Percentiles rank a stretch among this genome's conserved stretches.
These are phyloP conservation scores for Dryobota labecula DNA, from an alignment of 2,888 invertebrate genomes.

Conservation along the genomic window DNA sequence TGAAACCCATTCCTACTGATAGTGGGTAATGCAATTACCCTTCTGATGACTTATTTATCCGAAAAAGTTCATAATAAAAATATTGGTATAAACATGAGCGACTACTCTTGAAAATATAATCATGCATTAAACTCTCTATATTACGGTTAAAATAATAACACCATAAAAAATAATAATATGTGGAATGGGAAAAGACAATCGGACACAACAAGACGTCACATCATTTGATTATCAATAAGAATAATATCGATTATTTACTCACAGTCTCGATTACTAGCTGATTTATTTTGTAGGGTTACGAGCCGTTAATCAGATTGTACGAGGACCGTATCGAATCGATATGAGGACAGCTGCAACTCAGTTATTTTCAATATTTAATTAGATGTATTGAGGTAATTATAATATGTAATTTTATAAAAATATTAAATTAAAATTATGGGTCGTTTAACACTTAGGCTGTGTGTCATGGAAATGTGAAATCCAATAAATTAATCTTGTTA, in stretches of 20 bases:
- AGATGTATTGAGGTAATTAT: constrained; percentile 46
- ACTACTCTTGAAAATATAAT: not conserved
- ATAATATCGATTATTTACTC: constrained; percentile 50
- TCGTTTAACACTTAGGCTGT: constrained; percentile 15
- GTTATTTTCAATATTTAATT: constrained; percentile 55
- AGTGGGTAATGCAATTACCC: too few species aligned
- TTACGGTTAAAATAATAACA: not conserved
- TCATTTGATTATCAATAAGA: constrained; percentile 49
- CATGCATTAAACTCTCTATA: not conserved
- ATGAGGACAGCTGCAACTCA: constrained; percentile 60
- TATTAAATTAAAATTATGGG: constrained; percentile 18
- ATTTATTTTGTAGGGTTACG: constrained; percentile 54
- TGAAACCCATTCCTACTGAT: too few species aligned
- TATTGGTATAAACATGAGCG: not conserved
- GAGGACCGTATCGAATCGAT: constrained; percentile 51
- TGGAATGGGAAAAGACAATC: constrained; percentile 6
- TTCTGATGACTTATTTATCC: not conserved
- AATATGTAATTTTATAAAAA: constrained; percentile 24
- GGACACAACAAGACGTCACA: constrained; percentile 38
- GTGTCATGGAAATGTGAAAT: not conserved
- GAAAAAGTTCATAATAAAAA: not conserved
- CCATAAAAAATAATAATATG: not conserved
- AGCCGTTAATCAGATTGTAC: constrained; percentile 55
- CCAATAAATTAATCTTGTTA: not conserved
- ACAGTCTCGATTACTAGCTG: constrained; percentile 51